Conservation (phyloP, 2,888 invertebrate species). For the Disparrhopalites patrizii region DNA sequence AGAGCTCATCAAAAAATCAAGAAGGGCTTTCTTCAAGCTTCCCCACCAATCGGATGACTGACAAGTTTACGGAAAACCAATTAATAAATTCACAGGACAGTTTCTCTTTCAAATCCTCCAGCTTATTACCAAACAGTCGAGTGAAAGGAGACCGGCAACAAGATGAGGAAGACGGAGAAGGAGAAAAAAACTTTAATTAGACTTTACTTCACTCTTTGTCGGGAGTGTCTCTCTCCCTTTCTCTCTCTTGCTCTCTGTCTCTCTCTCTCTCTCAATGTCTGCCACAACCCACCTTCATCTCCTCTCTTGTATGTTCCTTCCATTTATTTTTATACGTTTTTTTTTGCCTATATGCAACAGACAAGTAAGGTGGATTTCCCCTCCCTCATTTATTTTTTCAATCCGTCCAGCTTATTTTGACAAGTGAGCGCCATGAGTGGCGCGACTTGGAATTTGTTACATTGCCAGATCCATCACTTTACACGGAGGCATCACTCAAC, state of each 20-base stretch:
- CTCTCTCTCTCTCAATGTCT: slow-evolving; percentile 16
- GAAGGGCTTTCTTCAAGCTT: not conserved
- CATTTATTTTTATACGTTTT: too few species aligned
- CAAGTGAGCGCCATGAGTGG: too few species aligned
- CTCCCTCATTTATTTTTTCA: too few species aligned
- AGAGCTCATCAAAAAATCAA: not conserved
- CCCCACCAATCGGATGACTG: slow-evolving; percentile 24
- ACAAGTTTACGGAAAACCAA: slow-evolving; percentile 23
- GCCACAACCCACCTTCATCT: slow-evolving; percentile 27
- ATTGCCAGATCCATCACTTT: too few species aligned
- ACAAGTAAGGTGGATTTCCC: too few species aligned
- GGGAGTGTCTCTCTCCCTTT: too few species aligned
- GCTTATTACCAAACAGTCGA: not conserved
- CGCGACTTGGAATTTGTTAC: too few species aligned
- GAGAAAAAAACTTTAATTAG: slow-evolving; percentile 22
- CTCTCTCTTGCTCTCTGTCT: slow-evolving; percentile 13
- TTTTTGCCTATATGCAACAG: too few species aligned
- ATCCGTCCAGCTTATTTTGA: too few species aligned
- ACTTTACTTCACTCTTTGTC: too few species aligned
- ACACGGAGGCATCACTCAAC: too few species aligned
- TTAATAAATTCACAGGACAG: not conserved
- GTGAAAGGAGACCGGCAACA: slow-evolving; percentile 4
- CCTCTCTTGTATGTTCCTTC: slow-evolving; percentile 24
- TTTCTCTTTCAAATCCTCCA: not conserved
- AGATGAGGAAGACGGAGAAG: slow-evolving; percentile 14